Evolutionary conservation across 2,888 invertebrate genomes (phyloP).

Genomic region (Eupithecia subfuscata): DNA sequence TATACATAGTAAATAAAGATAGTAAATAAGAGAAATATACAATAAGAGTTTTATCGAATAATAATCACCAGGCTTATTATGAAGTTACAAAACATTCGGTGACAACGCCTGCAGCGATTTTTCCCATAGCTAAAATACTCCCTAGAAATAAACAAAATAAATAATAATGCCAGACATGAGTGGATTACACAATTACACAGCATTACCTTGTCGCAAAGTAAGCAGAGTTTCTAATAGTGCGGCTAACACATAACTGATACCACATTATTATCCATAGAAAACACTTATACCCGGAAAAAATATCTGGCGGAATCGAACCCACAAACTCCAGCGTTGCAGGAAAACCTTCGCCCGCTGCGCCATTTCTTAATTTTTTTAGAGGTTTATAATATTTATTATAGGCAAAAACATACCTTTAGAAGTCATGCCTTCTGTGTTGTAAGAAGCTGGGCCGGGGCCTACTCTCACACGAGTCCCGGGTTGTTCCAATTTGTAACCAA

Average conservation of each 20-base stretch:
- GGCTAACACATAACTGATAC: not conserved
- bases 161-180: too few relatives aligned
- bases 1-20: not conserved
- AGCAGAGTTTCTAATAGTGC: not conserved
- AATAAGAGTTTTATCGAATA: not conserved
- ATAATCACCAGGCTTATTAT: not conserved
- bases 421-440: conserved; percentile 93
- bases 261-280: not conserved
- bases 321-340: not conserved
- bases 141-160: too few relatives aligned
- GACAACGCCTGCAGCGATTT: not conserved
- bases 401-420: conserved; percentile 86
- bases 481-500: conserved; percentile 87
- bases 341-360: not conserved
- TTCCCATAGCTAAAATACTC: too few relatives aligned
- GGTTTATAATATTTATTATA: not conserved
- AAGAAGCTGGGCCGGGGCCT: conserved; percentile 96
- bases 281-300: not conserved
- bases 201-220: not conserved
- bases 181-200: too few relatives aligned
- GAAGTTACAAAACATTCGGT: not conserved
- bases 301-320: not conserved
- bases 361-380: not conserved
- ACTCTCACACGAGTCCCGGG: conserved; percentile 81
- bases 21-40: too few relatives aligned